These are phyloP conservation scores for Odontamblyopus rebecca DNA, from an alignment of 2,797 vertebrate genomes.

Conservation along the genomic window DNA sequence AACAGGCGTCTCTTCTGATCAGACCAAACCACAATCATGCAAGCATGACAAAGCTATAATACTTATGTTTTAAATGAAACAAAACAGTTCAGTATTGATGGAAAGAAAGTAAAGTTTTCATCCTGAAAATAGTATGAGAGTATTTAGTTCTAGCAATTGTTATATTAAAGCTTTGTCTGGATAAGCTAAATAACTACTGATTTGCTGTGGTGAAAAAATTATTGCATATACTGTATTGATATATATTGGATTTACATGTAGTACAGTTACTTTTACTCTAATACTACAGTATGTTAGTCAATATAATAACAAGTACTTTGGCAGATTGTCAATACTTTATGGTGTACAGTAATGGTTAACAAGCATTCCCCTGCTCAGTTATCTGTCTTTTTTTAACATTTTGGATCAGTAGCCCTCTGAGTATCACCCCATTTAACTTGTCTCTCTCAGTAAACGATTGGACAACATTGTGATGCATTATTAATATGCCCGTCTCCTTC, in stretches of 20 bases:
- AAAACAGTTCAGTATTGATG: too few relatives aligned
- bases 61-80: not conserved
- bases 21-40: not conserved
- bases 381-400: slow-evolving; percentile 18
- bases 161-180: not conserved
- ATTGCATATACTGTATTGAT: not conserved
- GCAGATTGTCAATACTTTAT: slow-evolving; percentile 48
- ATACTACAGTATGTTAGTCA: too few relatives aligned
- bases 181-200: not conserved
- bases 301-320: slow-evolving; percentile 1
- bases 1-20: slow-evolving; percentile 8
- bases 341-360: not conserved
- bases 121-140: not conserved
- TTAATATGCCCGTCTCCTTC: slow-evolving; percentile 59
- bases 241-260: not conserved
- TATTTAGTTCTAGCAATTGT: too few relatives aligned
- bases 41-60: not conserved
- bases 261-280: too few relatives aligned
- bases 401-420: slow-evolving; percentile 21
- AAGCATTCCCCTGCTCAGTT: not conserved
- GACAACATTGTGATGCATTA: slow-evolving; percentile 67
- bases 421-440: slow-evolving; percentile 40
- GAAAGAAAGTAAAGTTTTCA: not conserved
- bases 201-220: not conserved
- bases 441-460: slow-evolving; percentile 60